Evolutionary conservation across 2,797 vertebrate genomes (phyloP), one percentile per base, ranked within the genome.

Genomic region (Chanos chanos): DNA sequence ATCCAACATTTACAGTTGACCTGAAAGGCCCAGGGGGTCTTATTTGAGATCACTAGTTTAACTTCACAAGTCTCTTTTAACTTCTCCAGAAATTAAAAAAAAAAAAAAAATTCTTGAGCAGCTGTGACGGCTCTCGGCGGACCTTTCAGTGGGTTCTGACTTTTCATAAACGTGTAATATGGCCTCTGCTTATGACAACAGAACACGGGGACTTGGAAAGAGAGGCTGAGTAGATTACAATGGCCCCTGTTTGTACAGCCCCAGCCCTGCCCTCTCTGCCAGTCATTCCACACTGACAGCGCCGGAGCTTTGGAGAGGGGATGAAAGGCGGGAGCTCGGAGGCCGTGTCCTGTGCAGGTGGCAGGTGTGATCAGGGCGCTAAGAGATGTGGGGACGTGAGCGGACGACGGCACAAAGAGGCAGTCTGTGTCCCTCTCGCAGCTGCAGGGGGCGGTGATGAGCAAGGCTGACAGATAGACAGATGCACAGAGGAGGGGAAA

Each of bases 351-450:
- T 54, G 71, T 60, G 77, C 87, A 89, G 88, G 86, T 89, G 86
- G 85, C 87, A 88, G 88, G 86, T 89, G 87, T 81, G 84, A 87
- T 84, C 77, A 53, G 72, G 79, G 77, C 66, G 82, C 79, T 77
- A 76, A 79, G 73, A 71, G 83, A 79, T 71, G 77, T 78, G 81
- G 71, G 74, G 78, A 58, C 75, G 78, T 73, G 33, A 64, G 82
- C 76, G 51, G 68, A 77, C 72, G 71, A 66, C 72, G 61, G 77
- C 77, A 89, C 86, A 90, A 89, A 84, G 85, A 72, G 58, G 66
- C 63, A 40, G 68, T 82, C 82, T 90, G 86, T 90, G 77, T 75
- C 62, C 64, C 64, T 8, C 36, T 47, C 21, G 71, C 88, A 89
- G 86, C 86, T 90, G 89, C 83, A 80, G 80, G 73, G 70, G 73